Evolutionary conservation across 2,113 vertebrate species (phyloP).

Genomic region (Lepisosteus oculatus): DNA sequence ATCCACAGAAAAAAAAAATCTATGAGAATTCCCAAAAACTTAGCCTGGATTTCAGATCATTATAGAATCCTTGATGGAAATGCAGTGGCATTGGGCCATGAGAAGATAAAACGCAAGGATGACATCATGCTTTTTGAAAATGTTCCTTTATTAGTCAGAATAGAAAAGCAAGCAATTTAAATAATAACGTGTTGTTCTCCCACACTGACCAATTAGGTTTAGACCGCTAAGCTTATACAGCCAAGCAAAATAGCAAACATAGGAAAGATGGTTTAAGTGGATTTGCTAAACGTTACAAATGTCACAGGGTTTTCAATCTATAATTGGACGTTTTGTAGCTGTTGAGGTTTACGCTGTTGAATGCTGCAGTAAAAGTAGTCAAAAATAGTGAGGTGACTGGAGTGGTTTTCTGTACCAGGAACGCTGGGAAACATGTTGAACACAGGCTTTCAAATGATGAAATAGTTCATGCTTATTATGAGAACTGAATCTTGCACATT

Average conservation of each 20-base stretch:
- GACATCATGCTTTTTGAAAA: constrained; percentile 57
- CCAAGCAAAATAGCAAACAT: constrained; percentile 60
- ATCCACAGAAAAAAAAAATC: constrained; percentile 45
- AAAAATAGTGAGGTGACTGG: too few species aligned
- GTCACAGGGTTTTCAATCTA: constrained; percentile 43
- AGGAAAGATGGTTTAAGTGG: constrained; percentile 54
- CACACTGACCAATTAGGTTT: constrained; percentile 41
- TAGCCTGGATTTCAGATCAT: constrained; percentile 27
- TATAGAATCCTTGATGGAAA: constrained; percentile 19
- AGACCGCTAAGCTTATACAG: constrained; percentile 46
- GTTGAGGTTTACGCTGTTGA: constrained; percentile 36
- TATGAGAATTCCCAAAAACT: constrained; percentile 32
- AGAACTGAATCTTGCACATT: too few species aligned
- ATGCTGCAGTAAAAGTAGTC: not conserved
- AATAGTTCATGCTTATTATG: too few species aligned
- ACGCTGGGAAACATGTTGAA: too few species aligned
- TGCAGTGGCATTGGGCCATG: constrained; percentile 21
- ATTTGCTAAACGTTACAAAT: constrained; percentile 42
- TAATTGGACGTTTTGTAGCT: constrained; percentile 43
- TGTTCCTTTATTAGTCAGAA: constrained; percentile 61
- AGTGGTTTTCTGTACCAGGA: too few species aligned
- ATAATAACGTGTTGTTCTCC: constrained; percentile 53
- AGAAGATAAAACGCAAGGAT: constrained; percentile 46
- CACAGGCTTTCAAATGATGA: too few species aligned
- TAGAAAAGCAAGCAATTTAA: constrained; percentile 41